Base-by-base conservation (phyloP, 1,140 invertebrate species). In the Drosophila triauraria region DNA sequence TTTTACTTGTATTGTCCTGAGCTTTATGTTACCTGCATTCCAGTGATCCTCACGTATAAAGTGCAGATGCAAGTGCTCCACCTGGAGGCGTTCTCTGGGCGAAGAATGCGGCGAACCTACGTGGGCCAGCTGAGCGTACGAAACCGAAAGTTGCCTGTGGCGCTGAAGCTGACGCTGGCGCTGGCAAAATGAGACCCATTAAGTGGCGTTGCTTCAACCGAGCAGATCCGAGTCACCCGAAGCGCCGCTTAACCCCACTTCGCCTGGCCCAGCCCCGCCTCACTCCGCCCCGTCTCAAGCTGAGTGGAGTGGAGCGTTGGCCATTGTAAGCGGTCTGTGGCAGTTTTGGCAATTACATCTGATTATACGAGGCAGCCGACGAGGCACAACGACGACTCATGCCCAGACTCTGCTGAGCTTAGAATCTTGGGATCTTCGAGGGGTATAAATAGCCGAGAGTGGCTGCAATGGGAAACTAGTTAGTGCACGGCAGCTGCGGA, bases 291-390 rank as follows among this genome's bases (percentile, higher is more conserved):
- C 30, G 10, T 30, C 23, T 10, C 23, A 1, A 40, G n/a, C 12
- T 10, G 44, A 25, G 23, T 15, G 23, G 20, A 48, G 12, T 25
- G 17, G 43, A 20, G 53, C 30, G 7, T 35, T 35, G 38, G 44
- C 56, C 57, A 78, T 70, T 79, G 65, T 65, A 65, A 79, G 75
- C 62, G 57, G 44, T 47, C 76, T 44, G 46, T 40, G 67, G 64
- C 65, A 88, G 46, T 84, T 87, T 87, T 80, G 84, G 84, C 85
- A 84, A 88, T 84, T 84, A 87, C 80, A 88, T 60, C 80, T 87
- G 83, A 87, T 87, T 87, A 88, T 70, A 82, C 67, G 80, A 79
- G 61, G 47, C 38, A 68, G 47, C 51, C 44, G 57, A 40, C 20
- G 44, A 42, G 30, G 59, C 67, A 32, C 50, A 63, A 42, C 53